Base-by-base conservation (phyloP, 2,888 invertebrate species). In the Physocephala rufipes region DNA sequence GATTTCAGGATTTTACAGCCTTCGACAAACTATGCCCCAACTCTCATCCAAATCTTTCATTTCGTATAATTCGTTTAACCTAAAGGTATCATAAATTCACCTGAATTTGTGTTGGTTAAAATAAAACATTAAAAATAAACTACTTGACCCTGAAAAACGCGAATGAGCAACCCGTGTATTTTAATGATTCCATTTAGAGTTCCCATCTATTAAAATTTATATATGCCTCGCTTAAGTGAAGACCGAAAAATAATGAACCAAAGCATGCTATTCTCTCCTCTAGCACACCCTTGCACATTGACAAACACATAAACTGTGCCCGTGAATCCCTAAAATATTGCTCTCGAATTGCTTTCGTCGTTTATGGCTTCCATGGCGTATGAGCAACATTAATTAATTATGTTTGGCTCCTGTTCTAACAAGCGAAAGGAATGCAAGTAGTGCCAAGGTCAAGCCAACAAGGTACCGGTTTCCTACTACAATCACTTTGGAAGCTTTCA, bases 301-400 rank as follows among this genome's bases (percentile, higher is more conserved):
- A 49, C 5, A 12, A 5, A 49, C 49, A 49, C 19, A 19, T 15
- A 45, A 45, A 15, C 49, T n/a, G 16, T n/a, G n/a, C 49, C 49
- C 15, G 15, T 19, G n/a, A 49, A 49, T 19, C 49, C 49, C 16
- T 19, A 19, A n/a, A n/a, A n/a, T 19, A 15, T 13, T 49, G 49
- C 49, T 12, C n/a, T 49, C 12, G 49, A 2, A 19, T 12, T 49
- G 19, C 5, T n/a, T 19, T 19, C 49, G 59, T 59, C 30, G 4
- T 28, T 19, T 19, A n/a, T 59, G 59, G 30, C 59, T 9, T 28
- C 13, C 30, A n/a, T 59, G 59, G 30, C 59, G 59, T 59, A 59
- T 59, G 59, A 30, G 59, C 28, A 59, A 59, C 36, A 59, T 59
- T 59, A 59, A 59, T 59, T 30, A 59, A 59, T 59, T 3, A 59